These are phyloP conservation scores for Ginglymostoma cirratum DNA, from an alignment of 2,113 vertebrate species.

Conservation along the genomic window DNA sequence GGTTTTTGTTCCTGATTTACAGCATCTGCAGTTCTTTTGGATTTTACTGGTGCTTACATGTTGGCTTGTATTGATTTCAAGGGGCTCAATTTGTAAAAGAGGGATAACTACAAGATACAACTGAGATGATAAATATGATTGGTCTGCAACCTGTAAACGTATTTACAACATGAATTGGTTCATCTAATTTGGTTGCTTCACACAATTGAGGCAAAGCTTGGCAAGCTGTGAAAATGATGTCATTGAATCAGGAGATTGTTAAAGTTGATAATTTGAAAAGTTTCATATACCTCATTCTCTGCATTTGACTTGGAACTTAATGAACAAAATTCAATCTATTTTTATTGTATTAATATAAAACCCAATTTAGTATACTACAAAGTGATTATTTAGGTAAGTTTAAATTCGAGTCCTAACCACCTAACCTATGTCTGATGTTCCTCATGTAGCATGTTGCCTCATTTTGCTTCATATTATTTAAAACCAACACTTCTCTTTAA, in stretches of 20 bases:
- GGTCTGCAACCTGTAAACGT: neutral
- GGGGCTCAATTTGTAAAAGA: neutral
- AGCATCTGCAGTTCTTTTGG: too few relatives aligned
- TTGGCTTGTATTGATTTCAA: neutral
- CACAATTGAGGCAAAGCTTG: neutral
- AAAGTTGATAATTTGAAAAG: neutral
- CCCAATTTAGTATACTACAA: neutral
- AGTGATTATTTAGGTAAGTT: neutral
- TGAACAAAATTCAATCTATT: neutral
- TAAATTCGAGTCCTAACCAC: neutral
- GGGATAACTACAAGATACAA: neutral
- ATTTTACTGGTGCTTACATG: too few relatives aligned
- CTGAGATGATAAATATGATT: neutral
- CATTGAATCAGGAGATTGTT: neutral
- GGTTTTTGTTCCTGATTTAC: too few relatives aligned
- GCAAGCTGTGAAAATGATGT: neutral
- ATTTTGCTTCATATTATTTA: neutral
- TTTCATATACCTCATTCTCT: neutral
- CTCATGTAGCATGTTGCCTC: neutral
- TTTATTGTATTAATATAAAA: neutral
- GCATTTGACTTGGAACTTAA: neutral
- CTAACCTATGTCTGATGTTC: neutral
- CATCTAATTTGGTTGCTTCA: neutral
- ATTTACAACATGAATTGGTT: neutral
- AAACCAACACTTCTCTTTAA: neutral